Base-by-base conservation (phyloP, 2,113 vertebrate genomes). In the Caracal caracal region DNA sequence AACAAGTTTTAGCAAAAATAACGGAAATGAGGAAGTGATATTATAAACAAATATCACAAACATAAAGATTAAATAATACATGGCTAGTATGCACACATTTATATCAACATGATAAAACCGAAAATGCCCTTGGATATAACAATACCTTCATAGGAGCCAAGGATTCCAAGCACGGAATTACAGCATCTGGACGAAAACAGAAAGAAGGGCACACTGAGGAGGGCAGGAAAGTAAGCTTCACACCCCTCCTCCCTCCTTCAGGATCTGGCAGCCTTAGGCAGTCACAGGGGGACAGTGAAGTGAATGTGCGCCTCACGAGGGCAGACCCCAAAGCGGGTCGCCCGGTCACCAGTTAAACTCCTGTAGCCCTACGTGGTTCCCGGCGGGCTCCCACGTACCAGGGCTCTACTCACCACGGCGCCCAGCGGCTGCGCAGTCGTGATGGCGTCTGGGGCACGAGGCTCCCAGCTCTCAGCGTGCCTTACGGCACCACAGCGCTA, bases 321-420 rank as follows among this genome's bases (percentile, higher is more conserved):
- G 7, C 7, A 7, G 51, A 73, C 30, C 20, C 63, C 22, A 43
- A 19, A 43, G 24, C 51, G 5, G 3, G 15, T 24, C 16, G 0
- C 19, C 10, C 20, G 1, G 19, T 15, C 51, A 7, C 13, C 19
- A 78, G 59, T 43, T 11, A 7, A 33, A 59, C 0, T 40, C 6
- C 35, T 4, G 17, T 0, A 7, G 11, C 6, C 2, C 10, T 0
- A 20, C 33, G n/a, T 37, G 10, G 3, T 16, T 20, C 15, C 59
- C 2, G 15, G 15, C 0, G 35, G 3, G 47, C 10, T 3, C n/a
- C 17, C 33, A 24, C 16, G 28, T 19, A 20, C 19, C 2, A 1
- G 10, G 37, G 6, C 20, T 26, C 16, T 5, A 5, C 33, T 3
- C 19, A 4, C 24, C n/a, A 26, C 0, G 0, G 2, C 1, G 17